Percentiles rank a stretch among this genome's conserved stretches.
Conservation (phyloP, 2,113 vertebrate species). For the Chunga burmeisteri region DNA sequence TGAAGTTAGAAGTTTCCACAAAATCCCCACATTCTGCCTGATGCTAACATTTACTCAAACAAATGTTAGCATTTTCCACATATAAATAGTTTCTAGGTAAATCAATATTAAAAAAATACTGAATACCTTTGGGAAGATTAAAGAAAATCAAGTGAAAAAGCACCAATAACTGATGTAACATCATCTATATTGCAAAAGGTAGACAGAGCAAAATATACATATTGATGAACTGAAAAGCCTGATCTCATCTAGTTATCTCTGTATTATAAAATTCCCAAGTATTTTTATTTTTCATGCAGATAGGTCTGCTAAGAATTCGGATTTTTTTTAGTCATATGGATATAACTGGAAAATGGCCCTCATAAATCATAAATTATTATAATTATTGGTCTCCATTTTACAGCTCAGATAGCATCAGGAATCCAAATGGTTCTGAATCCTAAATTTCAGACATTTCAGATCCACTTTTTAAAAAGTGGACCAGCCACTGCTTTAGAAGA, state of each 20-base stretch:
- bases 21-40: not conserved
- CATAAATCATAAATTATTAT: not conserved
- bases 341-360: not conserved
- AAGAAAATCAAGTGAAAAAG: not conserved
- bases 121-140: not conserved
- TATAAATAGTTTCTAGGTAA: not conserved
- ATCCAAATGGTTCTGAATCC: not conserved
- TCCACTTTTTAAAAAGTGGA: not conserved
- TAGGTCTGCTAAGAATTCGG: not conserved
- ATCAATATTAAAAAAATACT: not conserved
- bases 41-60: not conserved
- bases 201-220: not conserved
- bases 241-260: not conserved
- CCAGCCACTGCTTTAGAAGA: not conserved
- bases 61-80: not conserved
- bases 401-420: not conserved
- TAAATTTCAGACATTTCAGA: not conserved
- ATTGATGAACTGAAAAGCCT: not conserved
- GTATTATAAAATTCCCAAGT: not conserved
- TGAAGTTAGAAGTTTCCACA: not conserved
- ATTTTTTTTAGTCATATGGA: not conserved
- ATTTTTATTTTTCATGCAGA: not conserved
- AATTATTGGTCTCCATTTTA: not conserved
- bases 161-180: not conserved
- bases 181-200: not conserved